phyloP scores from a whole-genome alignment of 53 echinoderm and acorn worm species.

The Actinopyga echinites region DNA sequence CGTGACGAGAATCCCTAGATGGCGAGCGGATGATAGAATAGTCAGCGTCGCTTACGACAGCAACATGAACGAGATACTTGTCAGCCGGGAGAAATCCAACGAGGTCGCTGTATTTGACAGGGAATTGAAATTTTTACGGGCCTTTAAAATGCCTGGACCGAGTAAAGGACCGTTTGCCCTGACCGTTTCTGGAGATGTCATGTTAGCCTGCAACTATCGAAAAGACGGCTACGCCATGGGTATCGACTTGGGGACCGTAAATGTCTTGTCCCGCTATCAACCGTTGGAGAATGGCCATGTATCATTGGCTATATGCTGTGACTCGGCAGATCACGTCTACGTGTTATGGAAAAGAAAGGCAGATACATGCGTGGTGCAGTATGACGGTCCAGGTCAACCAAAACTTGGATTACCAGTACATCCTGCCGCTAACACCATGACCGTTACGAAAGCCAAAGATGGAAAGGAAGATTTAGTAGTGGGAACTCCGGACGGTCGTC shows the following conservation, averaged over 20 bases:
- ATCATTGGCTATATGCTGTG: constrained; percentile 13
- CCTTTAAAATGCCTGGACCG: constrained; percentile 30
- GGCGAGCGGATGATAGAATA: constrained; percentile 16
- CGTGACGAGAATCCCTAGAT: constrained; percentile 27
- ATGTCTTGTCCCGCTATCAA: constrained; percentile 12
- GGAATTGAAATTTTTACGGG: constrained; percentile 14
- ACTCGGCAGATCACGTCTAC: background rate
- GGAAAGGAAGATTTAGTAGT: constrained; percentile 12
- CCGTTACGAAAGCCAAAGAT: constrained; percentile 8
- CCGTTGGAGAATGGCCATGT: background rate
- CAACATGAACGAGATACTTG: constrained; percentile 26
- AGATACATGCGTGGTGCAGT: constrained; percentile 56
- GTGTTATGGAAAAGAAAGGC: constrained; percentile 46
- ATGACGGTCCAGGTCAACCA: constrained; percentile 31
- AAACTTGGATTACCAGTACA: constrained; percentile 9
- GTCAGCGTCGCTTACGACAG: constrained; percentile 14
- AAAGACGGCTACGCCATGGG: constrained; percentile 6
- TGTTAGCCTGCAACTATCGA: constrained; percentile 10
- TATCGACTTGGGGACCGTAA: constrained; percentile 13
- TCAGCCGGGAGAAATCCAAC: constrained; percentile 22
- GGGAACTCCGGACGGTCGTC: constrained; percentile 14
- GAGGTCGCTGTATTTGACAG: constrained; percentile 25
- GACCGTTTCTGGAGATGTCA: constrained; percentile 10
- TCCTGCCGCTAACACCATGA: background rate
- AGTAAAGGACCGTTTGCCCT: constrained; percentile 28